Evolutionary conservation across 2,797 vertebrate genomes (phyloP).

Genomic region (Pygocentrus nattereri): DNA sequence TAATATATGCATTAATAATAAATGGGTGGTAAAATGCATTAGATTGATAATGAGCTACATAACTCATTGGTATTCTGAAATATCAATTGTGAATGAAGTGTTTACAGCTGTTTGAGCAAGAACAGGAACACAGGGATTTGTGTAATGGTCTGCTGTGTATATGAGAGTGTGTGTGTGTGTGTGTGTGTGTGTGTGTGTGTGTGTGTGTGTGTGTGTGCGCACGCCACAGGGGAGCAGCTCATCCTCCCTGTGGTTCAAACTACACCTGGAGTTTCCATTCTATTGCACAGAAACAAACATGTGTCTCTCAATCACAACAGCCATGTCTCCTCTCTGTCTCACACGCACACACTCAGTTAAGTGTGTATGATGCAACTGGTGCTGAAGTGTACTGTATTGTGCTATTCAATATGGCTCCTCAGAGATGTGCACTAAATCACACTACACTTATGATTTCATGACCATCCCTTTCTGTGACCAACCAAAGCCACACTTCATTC

Average conservation of each 20-base stretch:
- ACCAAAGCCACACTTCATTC: neutral
- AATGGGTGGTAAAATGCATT: too few species aligned
- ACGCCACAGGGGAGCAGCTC: conserved; percentile 59
- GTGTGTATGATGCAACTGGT: neutral
- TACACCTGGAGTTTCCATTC: conserved; percentile 81
- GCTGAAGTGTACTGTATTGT: neutral
- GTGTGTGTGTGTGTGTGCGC: conserved; percentile 37
- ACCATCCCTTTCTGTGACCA: neutral
- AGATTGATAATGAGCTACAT: neutral
- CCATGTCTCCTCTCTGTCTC: conserved; percentile 54
- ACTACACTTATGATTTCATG: neutral
- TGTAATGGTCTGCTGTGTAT: conserved; percentile 10
- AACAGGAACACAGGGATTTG: neutral
- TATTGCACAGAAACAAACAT: conserved; percentile 65
- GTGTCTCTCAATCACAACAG: conserved; percentile 71
- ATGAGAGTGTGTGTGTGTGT: conserved; percentile 34
- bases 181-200: conserved; percentile 38
- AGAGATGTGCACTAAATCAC: neutral
- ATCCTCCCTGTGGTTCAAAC: conserved; percentile 72
- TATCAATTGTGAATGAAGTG: neutral
- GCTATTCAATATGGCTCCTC: neutral
- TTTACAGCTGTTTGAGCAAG: neutral
- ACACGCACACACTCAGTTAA: neutral
- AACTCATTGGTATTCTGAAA: neutral
- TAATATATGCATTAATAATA: too few species aligned